These are phyloP conservation scores for Zapus hudsonius DNA, from an alignment of 2,113 vertebrate genomes.

Conservation along the genomic window DNA sequence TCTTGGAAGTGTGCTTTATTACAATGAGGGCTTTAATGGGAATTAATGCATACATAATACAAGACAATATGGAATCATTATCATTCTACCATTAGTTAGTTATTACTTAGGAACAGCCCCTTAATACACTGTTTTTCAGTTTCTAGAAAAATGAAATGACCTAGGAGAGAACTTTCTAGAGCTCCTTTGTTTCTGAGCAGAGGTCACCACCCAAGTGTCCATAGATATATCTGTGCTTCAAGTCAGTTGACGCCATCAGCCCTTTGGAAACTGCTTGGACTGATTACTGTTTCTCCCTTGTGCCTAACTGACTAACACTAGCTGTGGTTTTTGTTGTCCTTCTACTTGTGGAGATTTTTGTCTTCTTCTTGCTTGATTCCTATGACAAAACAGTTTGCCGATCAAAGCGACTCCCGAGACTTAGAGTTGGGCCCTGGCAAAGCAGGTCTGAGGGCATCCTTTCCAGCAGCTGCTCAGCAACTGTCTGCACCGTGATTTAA, in stretches of 20 bases:
- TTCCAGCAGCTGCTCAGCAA: conserved; percentile 67
- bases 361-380: background rate
- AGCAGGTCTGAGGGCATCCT: conserved; percentile 13
- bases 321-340: background rate
- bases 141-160: background rate
- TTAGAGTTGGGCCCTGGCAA: background rate
- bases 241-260: background rate
- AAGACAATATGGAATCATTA: background rate
- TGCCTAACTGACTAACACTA: background rate
- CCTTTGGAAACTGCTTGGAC: background rate
- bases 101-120: conserved; percentile 6
- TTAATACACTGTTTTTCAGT: background rate
- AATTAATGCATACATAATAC: too few species aligned
- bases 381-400: background rate
- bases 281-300: background rate
- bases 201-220: background rate
- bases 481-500: conserved; percentile 68
- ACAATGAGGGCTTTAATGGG: background rate
- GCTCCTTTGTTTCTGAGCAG: background rate
- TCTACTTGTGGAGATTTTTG: background rate
- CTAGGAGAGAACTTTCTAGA: background rate
- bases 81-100: background rate
- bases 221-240: background rate
- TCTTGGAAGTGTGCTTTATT: background rate
- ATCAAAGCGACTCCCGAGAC: conserved; percentile 30